Base-by-base conservation (phyloP, 2,888 invertebrate species). In the Aricia artaxerxes region DNA sequence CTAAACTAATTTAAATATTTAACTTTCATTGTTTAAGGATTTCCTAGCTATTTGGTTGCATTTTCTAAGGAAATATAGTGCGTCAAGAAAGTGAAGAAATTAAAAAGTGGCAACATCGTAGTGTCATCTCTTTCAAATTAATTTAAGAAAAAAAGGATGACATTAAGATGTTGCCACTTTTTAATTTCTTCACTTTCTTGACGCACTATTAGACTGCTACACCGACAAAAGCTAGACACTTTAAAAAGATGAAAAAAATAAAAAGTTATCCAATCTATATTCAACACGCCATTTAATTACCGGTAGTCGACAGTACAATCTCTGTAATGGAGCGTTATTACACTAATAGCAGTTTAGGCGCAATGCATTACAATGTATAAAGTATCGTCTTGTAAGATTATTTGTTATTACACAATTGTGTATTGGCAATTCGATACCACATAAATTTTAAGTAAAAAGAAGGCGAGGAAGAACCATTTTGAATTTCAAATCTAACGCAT, bases 231-330 rank as follows among this genome's bases (percentile, higher is more conserved):
- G 31, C 11, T 61, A 31, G 1, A 64, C 16, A 57, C 3, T 64
- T 31, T 1, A 24, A 64, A 31, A 64, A 61, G 24, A 61, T 24
- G 9, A 64, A 64, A 61, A 64, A 64, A 24, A 24, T 9, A 9
- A 31, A 64, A 64, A 64, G 9, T 31, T 64, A 31, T 64, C 24
- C 31, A 64, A 64, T 64, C 9, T 11, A 64, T 64, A 64, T 64
- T 64, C 64, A 11, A 64, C 9, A 11, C 64, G 9, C 31, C 9
- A 31, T 31, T 31, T 64, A 61, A 61, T 61, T 64, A 24, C 9
- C 64, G 11, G 64, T 31, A 64, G 64, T 24, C 24, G 64, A 57
- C 57, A 57, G 57, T 64, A 64, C 64, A 64, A 64, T 64, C 64
- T 64, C 64, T 64, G 3, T 53, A 53, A 53, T 61, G n/a, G 24